Conservation (phyloP, 2,888 invertebrate species). For the Morpho helenor region DNA sequence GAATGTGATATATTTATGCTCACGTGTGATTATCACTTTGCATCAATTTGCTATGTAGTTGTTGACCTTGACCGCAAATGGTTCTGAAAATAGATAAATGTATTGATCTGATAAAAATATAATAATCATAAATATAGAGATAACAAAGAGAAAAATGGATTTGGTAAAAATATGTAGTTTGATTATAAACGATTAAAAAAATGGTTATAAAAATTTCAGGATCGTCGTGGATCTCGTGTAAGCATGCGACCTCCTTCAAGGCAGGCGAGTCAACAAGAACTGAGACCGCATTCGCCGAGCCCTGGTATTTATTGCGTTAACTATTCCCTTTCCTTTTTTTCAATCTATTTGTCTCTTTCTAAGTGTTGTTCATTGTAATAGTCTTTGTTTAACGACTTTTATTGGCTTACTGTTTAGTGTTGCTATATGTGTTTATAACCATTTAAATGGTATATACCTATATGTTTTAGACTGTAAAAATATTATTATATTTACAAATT, state of each 20-base stretch:
- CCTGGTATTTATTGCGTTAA: slow-evolving; percentile 74
- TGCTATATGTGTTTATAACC: too few relatives aligned
- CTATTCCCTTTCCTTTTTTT: not conserved
- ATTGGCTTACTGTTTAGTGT: slow-evolving; percentile 4
- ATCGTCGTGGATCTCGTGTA: slow-evolving; percentile 88
- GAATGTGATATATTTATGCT: too few relatives aligned
- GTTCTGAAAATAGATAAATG: too few relatives aligned
- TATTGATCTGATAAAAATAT: not conserved
- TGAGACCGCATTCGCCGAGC: slow-evolving; percentile 88
- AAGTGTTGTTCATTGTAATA: slow-evolving; percentile 8
- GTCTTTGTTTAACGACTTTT: not conserved
- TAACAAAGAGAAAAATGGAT: too few relatives aligned
- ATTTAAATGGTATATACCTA: too few relatives aligned
- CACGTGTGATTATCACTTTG: too few relatives aligned
- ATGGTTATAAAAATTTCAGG: slow-evolving; percentile 48
- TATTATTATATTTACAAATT: too few relatives aligned
- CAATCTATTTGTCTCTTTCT: slow-evolving; percentile 1
- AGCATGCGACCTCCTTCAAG: slow-evolving; percentile 90
- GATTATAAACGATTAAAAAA: too few relatives aligned
- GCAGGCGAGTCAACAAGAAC: slow-evolving; percentile 91
- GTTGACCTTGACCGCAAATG: not conserved
- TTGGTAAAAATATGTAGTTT: not conserved
- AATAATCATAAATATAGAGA: not conserved
- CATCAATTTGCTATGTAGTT: not conserved
- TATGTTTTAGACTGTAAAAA: too few relatives aligned